phyloP scores from a whole-genome alignment of 2,888 invertebrate species.

The Hybos culiciformis region DNA sequence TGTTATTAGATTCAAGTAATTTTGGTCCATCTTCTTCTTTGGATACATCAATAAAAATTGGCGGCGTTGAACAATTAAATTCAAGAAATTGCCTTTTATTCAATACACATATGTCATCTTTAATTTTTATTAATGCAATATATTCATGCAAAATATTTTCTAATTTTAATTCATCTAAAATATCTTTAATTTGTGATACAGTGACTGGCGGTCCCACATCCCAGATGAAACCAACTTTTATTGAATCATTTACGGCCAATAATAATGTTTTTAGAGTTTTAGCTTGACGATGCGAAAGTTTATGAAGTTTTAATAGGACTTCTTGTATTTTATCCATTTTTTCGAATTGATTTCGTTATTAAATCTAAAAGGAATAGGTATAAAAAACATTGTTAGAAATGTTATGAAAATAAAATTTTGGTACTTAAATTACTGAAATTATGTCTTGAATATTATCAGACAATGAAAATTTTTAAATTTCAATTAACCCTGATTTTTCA shows the following conservation, averaged over 20 bases:
- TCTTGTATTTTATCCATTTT: conserved; percentile 9
- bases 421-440: not conserved
- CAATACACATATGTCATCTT: conserved; percentile 16
- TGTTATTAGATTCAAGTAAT: conserved; percentile 5
- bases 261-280: conserved; percentile 9
- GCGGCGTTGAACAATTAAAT: conserved; percentile 2
- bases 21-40: conserved; percentile 10
- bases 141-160: conserved; percentile 10
- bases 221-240: conserved; percentile 24
- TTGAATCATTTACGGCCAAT: conserved; percentile 16
- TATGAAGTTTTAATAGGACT: conserved; percentile 9
- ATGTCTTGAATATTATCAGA: not conserved
- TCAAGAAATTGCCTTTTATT: conserved; percentile 13
- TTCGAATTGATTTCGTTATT: no score
- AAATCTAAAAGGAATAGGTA: no score
- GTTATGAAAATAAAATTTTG: no score
- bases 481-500: no score
- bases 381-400: no score
- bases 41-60: conserved; percentile 15
- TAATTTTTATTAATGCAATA: conserved; percentile 14
- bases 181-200: conserved; percentile 8
- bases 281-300: conserved; percentile 10
- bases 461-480: no score
- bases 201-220: conserved; percentile 17
- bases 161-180: conserved; percentile 15